Percentiles rank a stretch among this genome's conserved stretches.
Evolutionary conservation across 2,113 vertebrate species (phyloP).

Genomic region (Chitala chitala): DNA sequence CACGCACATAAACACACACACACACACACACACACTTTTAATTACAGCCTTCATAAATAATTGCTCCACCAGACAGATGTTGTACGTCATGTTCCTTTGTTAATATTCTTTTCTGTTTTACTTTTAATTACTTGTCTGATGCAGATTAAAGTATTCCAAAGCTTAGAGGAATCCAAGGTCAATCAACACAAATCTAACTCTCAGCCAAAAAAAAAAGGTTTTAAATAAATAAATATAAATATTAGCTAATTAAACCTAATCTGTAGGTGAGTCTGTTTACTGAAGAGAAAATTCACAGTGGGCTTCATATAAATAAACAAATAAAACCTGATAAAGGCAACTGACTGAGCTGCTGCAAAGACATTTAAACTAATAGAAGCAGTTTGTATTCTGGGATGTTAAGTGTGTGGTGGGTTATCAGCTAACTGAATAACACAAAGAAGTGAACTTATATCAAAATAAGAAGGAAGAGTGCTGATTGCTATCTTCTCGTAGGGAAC

Average conservation of each 20-base stretch:
- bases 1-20: background rate
- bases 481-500: background rate
- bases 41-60: conserved; percentile 23
- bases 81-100: conserved; percentile 18
- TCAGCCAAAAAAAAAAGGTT: background rate
- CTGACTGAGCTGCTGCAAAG: background rate
- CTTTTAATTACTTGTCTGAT: conserved; percentile 18
- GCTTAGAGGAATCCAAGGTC: conserved; percentile 10
- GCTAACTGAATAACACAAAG: background rate
- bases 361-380: background rate
- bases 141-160: conserved; percentile 24
- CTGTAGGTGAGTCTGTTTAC: conserved; percentile 6
- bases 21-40: conserved; percentile 17
- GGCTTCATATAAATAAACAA: background rate
- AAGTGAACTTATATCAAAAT: conserved; percentile 12
- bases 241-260: conserved; percentile 17
- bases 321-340: background rate
- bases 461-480: conserved; percentile 34
- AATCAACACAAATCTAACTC: conserved; percentile 8
- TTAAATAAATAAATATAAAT: background rate
- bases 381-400: background rate
- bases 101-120: conserved; percentile 12
- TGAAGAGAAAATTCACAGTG: background rate
- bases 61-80: conserved; percentile 11
- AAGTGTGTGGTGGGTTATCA: background rate